phyloP scores from a whole-genome alignment of 2,113 vertebrate genomes.

The Vicugna pacos region DNA sequence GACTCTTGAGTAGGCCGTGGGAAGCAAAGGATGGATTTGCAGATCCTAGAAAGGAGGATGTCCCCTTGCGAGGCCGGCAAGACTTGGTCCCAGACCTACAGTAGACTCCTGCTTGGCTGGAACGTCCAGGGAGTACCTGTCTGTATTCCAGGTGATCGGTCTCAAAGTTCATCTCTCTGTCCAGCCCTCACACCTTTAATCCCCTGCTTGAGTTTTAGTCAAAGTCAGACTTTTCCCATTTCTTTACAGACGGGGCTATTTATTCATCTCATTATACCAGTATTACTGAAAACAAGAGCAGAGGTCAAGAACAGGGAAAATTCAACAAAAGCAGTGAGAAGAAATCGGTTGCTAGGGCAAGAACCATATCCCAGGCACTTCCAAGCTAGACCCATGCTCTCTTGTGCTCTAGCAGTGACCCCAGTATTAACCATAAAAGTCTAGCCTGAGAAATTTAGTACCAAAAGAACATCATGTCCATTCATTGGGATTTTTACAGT shows the following conservation, averaged over 20 bases:
- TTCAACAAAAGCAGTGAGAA: not conserved
- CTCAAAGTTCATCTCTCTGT: not conserved
- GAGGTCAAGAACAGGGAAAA: constrained; percentile 59
- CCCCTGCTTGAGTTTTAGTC: not conserved
- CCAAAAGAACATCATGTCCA: constrained; percentile 1
- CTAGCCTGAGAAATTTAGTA: constrained; percentile 30
- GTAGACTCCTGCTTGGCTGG: not conserved
- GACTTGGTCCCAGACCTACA: not conserved
- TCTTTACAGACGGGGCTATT: constrained; percentile 6
- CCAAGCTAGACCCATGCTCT: not conserved
- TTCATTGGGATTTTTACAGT: constrained; percentile 61
- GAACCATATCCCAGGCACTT: not conserved
- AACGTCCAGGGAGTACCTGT: not conserved
- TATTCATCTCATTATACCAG: constrained; percentile 45
- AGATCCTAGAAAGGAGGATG: not conserved
- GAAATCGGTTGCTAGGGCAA: not conserved
- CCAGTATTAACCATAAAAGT: constrained; percentile 52
- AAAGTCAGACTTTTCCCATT: not conserved
- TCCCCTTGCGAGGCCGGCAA: not conserved
- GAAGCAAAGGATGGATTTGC: not conserved
- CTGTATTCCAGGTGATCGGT: not conserved
- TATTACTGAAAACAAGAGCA: constrained; percentile 52
- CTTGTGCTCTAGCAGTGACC: constrained; percentile 28
- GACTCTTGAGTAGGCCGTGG: not conserved
- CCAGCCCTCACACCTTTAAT: not conserved